Evolutionary conservation across 2,888 invertebrate genomes (phyloP), one percentile per base, ranked within the genome.

Genomic region (Vannuccia rotundouncinata): DNA sequence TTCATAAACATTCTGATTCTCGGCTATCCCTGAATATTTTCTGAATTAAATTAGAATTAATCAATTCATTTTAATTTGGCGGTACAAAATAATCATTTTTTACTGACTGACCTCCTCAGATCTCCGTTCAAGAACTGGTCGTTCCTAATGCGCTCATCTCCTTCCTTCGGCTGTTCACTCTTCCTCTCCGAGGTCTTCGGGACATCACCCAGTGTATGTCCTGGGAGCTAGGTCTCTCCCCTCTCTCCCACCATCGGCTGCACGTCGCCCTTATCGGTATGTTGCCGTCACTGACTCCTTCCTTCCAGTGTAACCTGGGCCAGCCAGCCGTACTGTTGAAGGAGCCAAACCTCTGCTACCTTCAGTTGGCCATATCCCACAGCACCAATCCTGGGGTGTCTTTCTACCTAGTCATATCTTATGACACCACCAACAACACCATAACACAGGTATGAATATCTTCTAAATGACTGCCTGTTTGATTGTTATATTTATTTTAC

Each of bases 401-500:
- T 2, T 66, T 66, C 66, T 66, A 66, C 25, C 22, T 66, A 66
- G 25, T 66, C 10, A 17, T 66, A 5, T 66, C 66, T 27, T 66
- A n/a, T 66, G 66, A 66, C 25, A 27, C 66, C 25, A 27, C 22
- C 25, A 13, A 5, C 25, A 66, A 66, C 22, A 66, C 22, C 66
- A 27, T 66, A 17, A 66, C 66, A 66, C 66, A 66, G 22, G 66
- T 66, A 66, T 5, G 66, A n/a, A n/a, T n/a, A n/a, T n/a, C n/a
- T n/a, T n/a, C n/a, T n/a, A n/a, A n/a, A n/a, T n/a, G n/a, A n/a
- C n/a, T n/a, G n/a, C n/a, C n/a, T n/a, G n/a, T n/a, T n/a, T n/a
- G n/a, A n/a, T n/a, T n/a, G n/a, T n/a, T n/a, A n/a, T n/a, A n/a
- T n/a, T n/a, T n/a, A n/a, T n/a, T n/a, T n/a, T n/a, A n/a, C n/a